Conservation (phyloP, 2,888 invertebrate genomes). For the Netelia virgata region DNA sequence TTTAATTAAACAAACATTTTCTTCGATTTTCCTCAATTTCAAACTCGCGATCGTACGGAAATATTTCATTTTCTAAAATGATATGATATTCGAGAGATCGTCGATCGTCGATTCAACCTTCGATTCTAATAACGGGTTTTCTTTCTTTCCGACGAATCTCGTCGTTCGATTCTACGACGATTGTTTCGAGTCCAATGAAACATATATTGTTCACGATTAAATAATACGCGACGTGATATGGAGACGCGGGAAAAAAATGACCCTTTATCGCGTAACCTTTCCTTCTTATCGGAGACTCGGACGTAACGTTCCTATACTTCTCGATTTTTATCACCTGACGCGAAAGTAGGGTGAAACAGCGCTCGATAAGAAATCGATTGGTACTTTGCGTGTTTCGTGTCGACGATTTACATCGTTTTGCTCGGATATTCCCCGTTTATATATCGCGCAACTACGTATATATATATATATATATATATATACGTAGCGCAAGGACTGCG, state of each 20-base stretch:
- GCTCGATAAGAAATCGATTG: conserved; percentile 11
- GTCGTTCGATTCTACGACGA: too few relatives aligned
- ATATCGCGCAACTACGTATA: neutral
- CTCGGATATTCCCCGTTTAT: conserved; percentile 7
- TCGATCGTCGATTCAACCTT: too few relatives aligned
- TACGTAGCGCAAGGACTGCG: conserved; percentile 5
- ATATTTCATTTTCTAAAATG: too few relatives aligned
- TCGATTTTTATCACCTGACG: neutral
- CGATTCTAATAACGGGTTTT: too few relatives aligned
- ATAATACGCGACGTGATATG: too few relatives aligned
- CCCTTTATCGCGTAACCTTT: neutral
- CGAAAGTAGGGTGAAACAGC: neutral
- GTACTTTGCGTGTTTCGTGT: conserved; percentile 4
- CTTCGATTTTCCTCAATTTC: neutral
- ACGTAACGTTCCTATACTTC: neutral
- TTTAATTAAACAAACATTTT: neutral
- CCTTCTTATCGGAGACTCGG: neutral
- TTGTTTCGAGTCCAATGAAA: too few relatives aligned
- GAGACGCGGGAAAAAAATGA: neutral
- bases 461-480: conserved; percentile 20
- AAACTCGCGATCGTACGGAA: too few relatives aligned
- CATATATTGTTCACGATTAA: too few relatives aligned
- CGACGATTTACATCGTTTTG: conserved; percentile 41
- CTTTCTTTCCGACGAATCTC: too few relatives aligned
- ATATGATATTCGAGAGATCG: too few relatives aligned